Evolutionary conservation across 2,888 invertebrate genomes (phyloP).

Genomic region (Elmis aenea): DNA sequence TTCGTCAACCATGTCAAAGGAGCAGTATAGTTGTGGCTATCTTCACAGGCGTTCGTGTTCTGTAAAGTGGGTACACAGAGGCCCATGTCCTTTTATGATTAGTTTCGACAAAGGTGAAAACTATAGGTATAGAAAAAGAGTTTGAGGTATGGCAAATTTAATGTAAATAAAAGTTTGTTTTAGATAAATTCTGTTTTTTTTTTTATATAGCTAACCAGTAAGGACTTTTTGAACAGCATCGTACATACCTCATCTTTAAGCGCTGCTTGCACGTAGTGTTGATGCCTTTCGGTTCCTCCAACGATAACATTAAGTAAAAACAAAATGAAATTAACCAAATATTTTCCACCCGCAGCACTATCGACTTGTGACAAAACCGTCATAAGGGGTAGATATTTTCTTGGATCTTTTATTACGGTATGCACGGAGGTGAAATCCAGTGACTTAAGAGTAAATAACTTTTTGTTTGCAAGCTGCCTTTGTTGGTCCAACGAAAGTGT

Average conservation of each 20-base stretch:
- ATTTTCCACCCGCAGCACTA: conserved; percentile 61
- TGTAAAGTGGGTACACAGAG: no score
- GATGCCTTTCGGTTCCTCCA: conserved; percentile 61
- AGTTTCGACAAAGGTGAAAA: no score
- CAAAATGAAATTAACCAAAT: conserved; percentile 58
- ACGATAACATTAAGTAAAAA: conserved; percentile 61
- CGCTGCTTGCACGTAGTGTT: conserved; percentile 49
- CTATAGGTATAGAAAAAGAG: no score
- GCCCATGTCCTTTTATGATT: no score
- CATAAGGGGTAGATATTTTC: conserved; percentile 47
- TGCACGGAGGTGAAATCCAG: conserved; percentile 57
- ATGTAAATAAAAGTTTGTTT: no score
- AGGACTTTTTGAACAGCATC: no score
- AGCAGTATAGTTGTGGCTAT: no score
- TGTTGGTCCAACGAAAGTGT: conserved; percentile 37
- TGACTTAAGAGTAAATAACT: conserved; percentile 60
- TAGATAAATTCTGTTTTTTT: no score
- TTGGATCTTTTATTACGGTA: conserved; percentile 51
- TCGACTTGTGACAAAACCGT: conserved; percentile 57
- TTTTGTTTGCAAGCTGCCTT: conserved; percentile 53
- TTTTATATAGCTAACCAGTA: no score
- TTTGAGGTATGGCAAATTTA: no score
- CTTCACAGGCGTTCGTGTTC: no score
- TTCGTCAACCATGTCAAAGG: no score
- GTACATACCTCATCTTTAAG: conserved; percentile 34